Percentiles rank a stretch among this genome's conserved stretches.
Evolutionary conservation across 2,113 vertebrate genomes (phyloP).

Genomic region (Oryzias curvinotus): DNA sequence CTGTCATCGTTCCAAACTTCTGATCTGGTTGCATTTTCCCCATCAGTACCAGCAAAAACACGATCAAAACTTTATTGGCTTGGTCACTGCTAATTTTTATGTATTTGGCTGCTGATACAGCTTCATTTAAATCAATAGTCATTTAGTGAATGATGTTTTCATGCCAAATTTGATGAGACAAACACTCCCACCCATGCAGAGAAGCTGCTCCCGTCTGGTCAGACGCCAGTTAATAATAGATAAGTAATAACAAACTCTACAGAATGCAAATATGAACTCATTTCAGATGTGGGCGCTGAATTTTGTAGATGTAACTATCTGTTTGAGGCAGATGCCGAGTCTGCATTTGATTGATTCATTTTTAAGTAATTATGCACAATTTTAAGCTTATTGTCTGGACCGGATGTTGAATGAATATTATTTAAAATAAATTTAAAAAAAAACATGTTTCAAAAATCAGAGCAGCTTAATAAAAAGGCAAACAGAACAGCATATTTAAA

Average conservation of each 20-base stretch:
- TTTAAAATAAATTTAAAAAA: not conserved
- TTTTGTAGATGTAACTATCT: slow-evolving; percentile 45
- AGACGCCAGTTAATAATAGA: slow-evolving; percentile 59
- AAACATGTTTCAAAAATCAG: not conserved
- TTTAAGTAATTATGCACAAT: slow-evolving; percentile 50
- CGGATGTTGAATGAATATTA: slow-evolving; percentile 18
- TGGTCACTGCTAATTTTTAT: slow-evolving; percentile 32
- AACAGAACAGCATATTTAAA: no score
- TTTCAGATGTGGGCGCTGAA: slow-evolving; percentile 46
- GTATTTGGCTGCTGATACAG: slow-evolving; percentile 60
- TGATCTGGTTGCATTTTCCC: not conserved
- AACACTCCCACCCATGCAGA: slow-evolving; percentile 11
- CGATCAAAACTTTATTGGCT: slow-evolving; percentile 34
- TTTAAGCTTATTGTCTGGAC: slow-evolving; percentile 42
- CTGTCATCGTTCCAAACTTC: not conserved
- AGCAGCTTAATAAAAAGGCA: no score
- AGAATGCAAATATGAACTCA: slow-evolving; percentile 48
- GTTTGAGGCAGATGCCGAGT: slow-evolving; percentile 42
- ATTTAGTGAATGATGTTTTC: slow-evolving; percentile 65
- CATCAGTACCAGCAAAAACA: slow-evolving; percentile 30
- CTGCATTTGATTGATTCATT: slow-evolving; percentile 40
- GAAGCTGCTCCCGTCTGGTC: slow-evolving; percentile 23
- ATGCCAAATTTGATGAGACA: slow-evolving; percentile 64
- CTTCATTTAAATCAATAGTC: slow-evolving; percentile 59
- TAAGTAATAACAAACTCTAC: slow-evolving; percentile 61